These are phyloP conservation scores for Papilio xuthus DNA, from an alignment of 1,140 invertebrate species.

Conservation along the genomic window DNA sequence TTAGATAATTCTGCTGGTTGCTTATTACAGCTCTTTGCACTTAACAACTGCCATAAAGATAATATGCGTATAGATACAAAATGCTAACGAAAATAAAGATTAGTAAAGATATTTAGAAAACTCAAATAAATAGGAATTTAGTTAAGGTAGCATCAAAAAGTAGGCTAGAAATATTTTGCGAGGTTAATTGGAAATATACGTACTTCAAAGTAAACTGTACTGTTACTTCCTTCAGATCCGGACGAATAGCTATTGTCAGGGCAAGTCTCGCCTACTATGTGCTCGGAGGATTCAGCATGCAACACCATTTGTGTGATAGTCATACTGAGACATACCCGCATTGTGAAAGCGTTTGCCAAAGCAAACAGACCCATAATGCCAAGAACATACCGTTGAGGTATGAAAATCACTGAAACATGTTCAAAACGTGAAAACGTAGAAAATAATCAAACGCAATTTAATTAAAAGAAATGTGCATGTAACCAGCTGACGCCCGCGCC, in stretches of 20 bases:
- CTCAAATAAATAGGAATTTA: background rate
- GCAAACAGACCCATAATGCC: slow-evolving; percentile 92
- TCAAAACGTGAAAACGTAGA: background rate
- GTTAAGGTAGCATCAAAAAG: background rate
- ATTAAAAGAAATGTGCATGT: too few relatives aligned
- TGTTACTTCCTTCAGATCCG: slow-evolving; percentile 39
- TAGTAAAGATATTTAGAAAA: background rate
- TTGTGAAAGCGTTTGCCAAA: slow-evolving; percentile 91
- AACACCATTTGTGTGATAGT: slow-evolving; percentile 94
- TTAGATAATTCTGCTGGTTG: background rate
- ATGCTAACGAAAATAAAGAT: background rate
- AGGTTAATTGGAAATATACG: slow-evolving; percentile 21
- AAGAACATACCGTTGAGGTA: slow-evolving; percentile 88
- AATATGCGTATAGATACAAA: background rate
- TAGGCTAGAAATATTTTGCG: background rate
- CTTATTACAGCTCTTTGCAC: background rate
- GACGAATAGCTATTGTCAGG: slow-evolving; percentile 49
- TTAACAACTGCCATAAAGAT: slow-evolving; percentile 27
- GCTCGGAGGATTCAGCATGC: slow-evolving; percentile 51
- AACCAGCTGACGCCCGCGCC: too few relatives aligned
- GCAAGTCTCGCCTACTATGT: slow-evolving; percentile 70
- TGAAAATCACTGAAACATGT: slow-evolving; percentile 78
- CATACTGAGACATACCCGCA: slow-evolving; percentile 93
- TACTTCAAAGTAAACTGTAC: slow-evolving; percentile 41
- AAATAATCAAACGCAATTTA: too few relatives aligned